Evolutionary conservation across 2,113 vertebrate species (phyloP).

Genomic region (Crotalus viridis): DNA sequence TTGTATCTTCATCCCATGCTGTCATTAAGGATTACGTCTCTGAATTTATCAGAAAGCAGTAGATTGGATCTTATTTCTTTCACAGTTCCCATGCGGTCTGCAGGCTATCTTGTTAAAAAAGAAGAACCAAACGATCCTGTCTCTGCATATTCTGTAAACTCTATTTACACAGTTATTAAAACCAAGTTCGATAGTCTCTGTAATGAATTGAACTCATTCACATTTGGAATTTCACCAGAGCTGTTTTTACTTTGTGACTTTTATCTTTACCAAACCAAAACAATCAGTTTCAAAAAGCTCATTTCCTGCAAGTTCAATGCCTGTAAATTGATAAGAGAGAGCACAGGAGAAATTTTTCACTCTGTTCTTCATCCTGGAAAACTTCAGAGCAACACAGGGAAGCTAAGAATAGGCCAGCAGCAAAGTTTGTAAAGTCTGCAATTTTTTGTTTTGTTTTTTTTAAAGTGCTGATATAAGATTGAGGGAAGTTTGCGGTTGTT

Average conservation of each 20-base stretch:
- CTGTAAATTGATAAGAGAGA: slow-evolving; percentile 59
- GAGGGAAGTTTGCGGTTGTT: not conserved
- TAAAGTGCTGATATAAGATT: not conserved
- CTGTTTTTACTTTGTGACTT: slow-evolving; percentile 24
- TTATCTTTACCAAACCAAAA: slow-evolving; percentile 7
- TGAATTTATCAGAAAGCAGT: not conserved
- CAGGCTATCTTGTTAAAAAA: not conserved
- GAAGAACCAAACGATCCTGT: not conserved
- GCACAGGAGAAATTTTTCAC: not conserved
- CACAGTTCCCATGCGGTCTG: not conserved
- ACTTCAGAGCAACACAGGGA: not conserved
- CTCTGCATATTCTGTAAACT: not conserved
- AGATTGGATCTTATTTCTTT: not conserved
- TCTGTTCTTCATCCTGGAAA: not conserved
- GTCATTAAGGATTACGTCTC: not conserved
- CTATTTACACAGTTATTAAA: slow-evolving; percentile 11
- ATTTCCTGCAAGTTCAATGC: slow-evolving; percentile 65
- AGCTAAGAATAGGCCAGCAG: not conserved
- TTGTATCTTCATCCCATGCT: not conserved
- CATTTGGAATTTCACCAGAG: not conserved
- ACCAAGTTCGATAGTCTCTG: slow-evolving; percentile 33
- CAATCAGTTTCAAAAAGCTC: slow-evolving; percentile 36
- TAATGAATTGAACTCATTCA: not conserved
- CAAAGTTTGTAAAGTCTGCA: not conserved
- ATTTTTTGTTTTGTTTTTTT: not conserved